Evolutionary conservation across 2,888 invertebrate species (phyloP).

Genomic region (Crocallis elinguaria): DNA sequence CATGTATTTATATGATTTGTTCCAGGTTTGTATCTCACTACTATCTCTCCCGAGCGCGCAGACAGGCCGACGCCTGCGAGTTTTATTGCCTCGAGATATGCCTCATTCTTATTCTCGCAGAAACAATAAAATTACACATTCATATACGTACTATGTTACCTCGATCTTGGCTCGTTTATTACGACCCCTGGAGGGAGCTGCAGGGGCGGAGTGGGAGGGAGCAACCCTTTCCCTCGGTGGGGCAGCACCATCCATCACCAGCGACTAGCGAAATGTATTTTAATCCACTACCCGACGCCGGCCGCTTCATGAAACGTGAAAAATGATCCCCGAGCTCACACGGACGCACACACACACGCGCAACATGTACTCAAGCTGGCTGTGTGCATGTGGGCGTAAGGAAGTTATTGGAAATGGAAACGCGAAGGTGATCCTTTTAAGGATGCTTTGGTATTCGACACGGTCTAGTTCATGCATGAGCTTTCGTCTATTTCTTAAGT

Average conservation of each 20-base stretch:
- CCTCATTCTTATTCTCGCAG: slow-evolving; percentile 27
- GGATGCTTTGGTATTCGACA: slow-evolving; percentile 25
- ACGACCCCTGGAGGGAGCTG: slow-evolving; percentile 28
- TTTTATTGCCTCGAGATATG: slow-evolving; percentile 24
- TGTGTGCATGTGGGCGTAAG: slow-evolving; percentile 8
- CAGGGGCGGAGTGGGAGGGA: slow-evolving; percentile 23
- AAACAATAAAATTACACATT: slow-evolving; percentile 58
- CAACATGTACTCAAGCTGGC: neutral
- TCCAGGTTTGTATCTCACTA: too few species aligned
- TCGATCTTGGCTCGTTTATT: slow-evolving; percentile 53
- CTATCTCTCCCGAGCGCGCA: slow-evolving; percentile 4
- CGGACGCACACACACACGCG: slow-evolving; percentile 33
- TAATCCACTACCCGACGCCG: slow-evolving; percentile 79
- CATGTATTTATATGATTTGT: too few species aligned
- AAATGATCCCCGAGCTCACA: slow-evolving; percentile 72
- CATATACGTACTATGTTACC: slow-evolving; percentile 55
- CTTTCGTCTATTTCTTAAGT: neutral
- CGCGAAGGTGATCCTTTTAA: slow-evolving; percentile 20
- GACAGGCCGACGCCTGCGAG: slow-evolving; percentile 31
- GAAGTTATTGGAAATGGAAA: slow-evolving; percentile 22
- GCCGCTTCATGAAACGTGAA: slow-evolving; percentile 83
- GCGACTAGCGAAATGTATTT: slow-evolving; percentile 81
- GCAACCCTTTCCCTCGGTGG: slow-evolving; percentile 71
- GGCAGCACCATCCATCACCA: slow-evolving; percentile 72
- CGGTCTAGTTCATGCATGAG: slow-evolving; percentile 26